These are phyloP conservation scores for Piaya cayana DNA, from an alignment of 2,113 vertebrate genomes.

Conservation along the genomic window DNA sequence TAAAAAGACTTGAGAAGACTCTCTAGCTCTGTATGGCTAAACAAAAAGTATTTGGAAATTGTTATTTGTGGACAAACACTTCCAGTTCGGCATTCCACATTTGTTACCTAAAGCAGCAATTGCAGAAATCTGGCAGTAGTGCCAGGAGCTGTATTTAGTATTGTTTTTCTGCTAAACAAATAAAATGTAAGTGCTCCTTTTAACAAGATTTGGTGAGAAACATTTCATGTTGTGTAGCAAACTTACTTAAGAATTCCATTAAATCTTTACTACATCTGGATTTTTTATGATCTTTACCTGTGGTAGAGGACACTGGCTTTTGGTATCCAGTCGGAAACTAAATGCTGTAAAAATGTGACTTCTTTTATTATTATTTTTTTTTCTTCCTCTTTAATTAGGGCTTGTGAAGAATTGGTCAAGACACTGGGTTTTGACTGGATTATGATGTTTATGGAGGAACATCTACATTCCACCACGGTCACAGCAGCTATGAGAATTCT, in stretches of 20 bases:
- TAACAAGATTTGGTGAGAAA: not conserved
- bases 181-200: not conserved
- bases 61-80: not conserved
- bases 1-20: not conserved
- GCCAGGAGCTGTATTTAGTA: not conserved
- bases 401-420: conserved; percentile 93
- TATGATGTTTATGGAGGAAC: conserved; percentile 97
- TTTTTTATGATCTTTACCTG: not conserved
- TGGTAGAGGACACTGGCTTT: not conserved
- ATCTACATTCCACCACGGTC: conserved; percentile 92
- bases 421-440: conserved; percentile 97
- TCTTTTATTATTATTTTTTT: too few relatives aligned
- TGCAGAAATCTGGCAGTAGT: not conserved
- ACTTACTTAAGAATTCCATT: not conserved
- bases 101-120: not conserved
- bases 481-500: conserved; percentile 92
- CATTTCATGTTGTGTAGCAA: not conserved
- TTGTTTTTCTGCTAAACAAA: not conserved
- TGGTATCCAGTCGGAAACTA: not conserved
- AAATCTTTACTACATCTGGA: not conserved
- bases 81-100: not conserved
- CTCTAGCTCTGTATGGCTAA: not conserved
- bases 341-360: not conserved
- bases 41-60: not conserved
- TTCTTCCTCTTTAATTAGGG: conserved; percentile 70